A percentile compares a stretch with the other conserved stretches of the same genome.
phyloP scores from a whole-genome alignment of 2,888 invertebrate species.

The Cacoxenus indagator region DNA sequence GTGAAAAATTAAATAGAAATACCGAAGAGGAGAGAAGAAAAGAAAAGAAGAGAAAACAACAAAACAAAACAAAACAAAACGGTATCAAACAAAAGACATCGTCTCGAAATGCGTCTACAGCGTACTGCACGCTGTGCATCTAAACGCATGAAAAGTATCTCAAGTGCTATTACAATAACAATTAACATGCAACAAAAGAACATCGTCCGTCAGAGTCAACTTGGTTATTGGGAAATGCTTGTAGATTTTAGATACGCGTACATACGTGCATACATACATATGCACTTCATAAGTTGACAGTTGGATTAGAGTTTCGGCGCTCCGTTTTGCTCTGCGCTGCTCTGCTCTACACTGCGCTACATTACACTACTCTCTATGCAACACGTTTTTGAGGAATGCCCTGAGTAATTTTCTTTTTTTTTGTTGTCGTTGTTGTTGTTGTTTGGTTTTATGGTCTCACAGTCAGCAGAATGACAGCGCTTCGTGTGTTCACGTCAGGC shows the following conservation, averaged over 20 bases:
- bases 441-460: not conserved
- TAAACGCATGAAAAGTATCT: slow-evolving; percentile 19
- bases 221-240: slow-evolving; percentile 22
- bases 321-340: not conserved
- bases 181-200: slow-evolving; percentile 54
- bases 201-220: slow-evolving; percentile 18
- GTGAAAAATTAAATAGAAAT: too few species aligned
- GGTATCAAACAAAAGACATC: not conserved
- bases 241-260: slow-evolving; percentile 17
- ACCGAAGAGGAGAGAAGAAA: too few species aligned
- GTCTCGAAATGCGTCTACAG: not conserved
- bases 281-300: not conserved
- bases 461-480: not conserved
- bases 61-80: too few species aligned
- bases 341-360: too few species aligned
- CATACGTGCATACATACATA: not conserved
- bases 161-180: slow-evolving; percentile 48
- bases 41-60: not conserved
- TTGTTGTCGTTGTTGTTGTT: not conserved
- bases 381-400: not conserved
- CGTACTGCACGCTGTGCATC: not conserved
- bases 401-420: not conserved
- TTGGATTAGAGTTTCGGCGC: not conserved
- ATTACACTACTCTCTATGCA: not conserved
- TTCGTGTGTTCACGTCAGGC: not conserved